phyloP scores from a whole-genome alignment of 2,113 vertebrate genomes.

The Lamprotornis superbus region DNA sequence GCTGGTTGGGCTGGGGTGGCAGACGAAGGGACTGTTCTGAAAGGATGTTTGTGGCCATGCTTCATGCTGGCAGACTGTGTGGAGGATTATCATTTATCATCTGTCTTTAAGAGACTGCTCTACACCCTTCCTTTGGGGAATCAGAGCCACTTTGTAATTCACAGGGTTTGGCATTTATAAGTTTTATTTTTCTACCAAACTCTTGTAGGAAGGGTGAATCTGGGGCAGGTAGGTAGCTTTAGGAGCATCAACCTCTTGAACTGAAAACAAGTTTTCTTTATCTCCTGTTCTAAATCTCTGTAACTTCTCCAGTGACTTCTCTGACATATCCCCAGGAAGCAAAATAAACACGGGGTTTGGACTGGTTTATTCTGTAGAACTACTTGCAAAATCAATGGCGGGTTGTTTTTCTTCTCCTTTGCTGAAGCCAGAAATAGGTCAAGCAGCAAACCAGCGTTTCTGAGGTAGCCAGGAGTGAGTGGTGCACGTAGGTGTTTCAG shows the following conservation, averaged over 20 bases:
- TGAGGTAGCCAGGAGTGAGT: slow-evolving; percentile 30
- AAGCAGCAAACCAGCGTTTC: slow-evolving; percentile 19
- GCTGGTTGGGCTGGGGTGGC: not conserved
- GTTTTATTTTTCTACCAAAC: not conserved
- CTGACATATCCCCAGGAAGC: slow-evolving; percentile 15
- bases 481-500: slow-evolving; percentile 33
- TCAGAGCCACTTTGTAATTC: not conserved
- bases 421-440: slow-evolving; percentile 57
- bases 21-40: not conserved
- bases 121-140: not conserved
- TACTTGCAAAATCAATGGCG: slow-evolving; percentile 4
- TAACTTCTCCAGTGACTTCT: not conserved
- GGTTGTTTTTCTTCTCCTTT: slow-evolving; percentile 1
- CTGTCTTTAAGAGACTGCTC: not conserved
- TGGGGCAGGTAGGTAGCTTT: not conserved
- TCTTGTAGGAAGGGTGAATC: not conserved
- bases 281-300: slow-evolving; percentile 22
- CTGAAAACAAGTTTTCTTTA: not conserved
- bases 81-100: not conserved
- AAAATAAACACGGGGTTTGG: not conserved
- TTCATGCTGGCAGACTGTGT: fast-evolving
- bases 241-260: not conserved
- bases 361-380: not conserved
- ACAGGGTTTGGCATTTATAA: not conserved
- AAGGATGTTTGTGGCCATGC: not conserved